Evolutionary conservation across 2,888 invertebrate species (phyloP).

Genomic region (Andrena camellia): DNA sequence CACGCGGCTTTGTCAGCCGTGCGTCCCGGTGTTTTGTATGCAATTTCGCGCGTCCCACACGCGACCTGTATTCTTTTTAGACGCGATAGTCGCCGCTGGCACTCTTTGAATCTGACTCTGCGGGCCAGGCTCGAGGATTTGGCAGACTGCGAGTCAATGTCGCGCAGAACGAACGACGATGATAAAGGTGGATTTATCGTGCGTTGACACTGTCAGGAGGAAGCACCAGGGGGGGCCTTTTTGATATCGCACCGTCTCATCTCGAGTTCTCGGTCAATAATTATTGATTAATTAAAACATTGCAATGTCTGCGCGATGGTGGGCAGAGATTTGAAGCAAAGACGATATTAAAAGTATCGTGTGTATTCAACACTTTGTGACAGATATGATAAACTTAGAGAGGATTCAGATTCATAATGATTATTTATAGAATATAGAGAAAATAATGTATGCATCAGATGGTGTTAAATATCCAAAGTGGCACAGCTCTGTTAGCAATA

Average conservation of each 20-base stretch:
- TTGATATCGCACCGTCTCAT: not conserved
- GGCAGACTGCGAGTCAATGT: conserved; percentile 54
- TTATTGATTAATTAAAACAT: not conserved
- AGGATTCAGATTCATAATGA: too few species aligned
- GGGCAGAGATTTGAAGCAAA: too few species aligned
- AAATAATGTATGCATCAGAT: too few species aligned
- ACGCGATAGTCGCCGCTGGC: conserved; percentile 47
- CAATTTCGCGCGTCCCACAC: conserved; percentile 47
- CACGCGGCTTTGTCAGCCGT: conserved; percentile 20
- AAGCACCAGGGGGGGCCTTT: not conserved
- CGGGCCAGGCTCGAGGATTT: conserved; percentile 15
- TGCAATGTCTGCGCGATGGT: not conserved
- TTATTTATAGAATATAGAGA: too few species aligned
- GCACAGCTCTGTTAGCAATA: too few species aligned
- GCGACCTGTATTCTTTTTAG: conserved; percentile 54
- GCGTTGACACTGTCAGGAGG: conserved; percentile 35
- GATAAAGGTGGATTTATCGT: conserved; percentile 39
- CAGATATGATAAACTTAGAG: too few species aligned
- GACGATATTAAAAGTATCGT: too few species aligned
- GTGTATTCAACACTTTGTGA: too few species aligned
- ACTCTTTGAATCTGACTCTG: conserved; percentile 33
- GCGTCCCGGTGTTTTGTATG: conserved; percentile 7
- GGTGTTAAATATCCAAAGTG: too few species aligned
- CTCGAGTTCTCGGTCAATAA: not conserved
- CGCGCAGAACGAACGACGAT: conserved; percentile 16